Base-by-base conservation (phyloP, 2,888 invertebrate species). In the Monopis laevigella region DNA sequence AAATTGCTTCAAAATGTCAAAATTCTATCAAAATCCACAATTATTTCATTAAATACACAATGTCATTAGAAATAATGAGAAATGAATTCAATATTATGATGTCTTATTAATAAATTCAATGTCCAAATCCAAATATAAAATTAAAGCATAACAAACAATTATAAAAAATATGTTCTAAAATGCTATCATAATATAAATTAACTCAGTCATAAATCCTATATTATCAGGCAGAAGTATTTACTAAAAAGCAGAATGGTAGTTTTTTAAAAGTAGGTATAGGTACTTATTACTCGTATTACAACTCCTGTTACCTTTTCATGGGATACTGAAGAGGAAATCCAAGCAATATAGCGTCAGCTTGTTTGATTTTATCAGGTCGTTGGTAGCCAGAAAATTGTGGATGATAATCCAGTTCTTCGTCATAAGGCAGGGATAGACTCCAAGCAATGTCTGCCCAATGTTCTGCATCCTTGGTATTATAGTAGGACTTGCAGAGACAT, bases 341-440 rank as follows among this genome's bases (percentile, higher is more conserved):
- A 1, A 86, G 54, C 1, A 86, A 58, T 3, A 85, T 75, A 2
- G 73, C 82, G 49, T 86, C 86, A 5, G 86, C 86, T 47, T 86
- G 86, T 47, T 86, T 86, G 24, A 86, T 82, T 18, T 43, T 49
- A 1, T 69, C 68, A 1, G 72, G 71, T 8, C 74, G 52, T 5
- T 52, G 48, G 48, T 85, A 86, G 0, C 80, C 84, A 2, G 64
- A 53, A 55, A 77, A 83, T 55, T 86, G 82, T 0, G 86, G 86
- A 52, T 86, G 84, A 50, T 84, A 86, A 54, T 86, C 73, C n/a
- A 64, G 42, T 0, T 48, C 49, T 0, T 51, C 43, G 44, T 86
- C 82, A 51, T 82, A 82, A 0, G 84, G 74, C 10, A 86, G 56
- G 0, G 77, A 54, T 1, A 86, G 59, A 7, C 80, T 81, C 62